Conservation (phyloP, 2,113 vertebrate species). For the Tupaia tana region DNA sequence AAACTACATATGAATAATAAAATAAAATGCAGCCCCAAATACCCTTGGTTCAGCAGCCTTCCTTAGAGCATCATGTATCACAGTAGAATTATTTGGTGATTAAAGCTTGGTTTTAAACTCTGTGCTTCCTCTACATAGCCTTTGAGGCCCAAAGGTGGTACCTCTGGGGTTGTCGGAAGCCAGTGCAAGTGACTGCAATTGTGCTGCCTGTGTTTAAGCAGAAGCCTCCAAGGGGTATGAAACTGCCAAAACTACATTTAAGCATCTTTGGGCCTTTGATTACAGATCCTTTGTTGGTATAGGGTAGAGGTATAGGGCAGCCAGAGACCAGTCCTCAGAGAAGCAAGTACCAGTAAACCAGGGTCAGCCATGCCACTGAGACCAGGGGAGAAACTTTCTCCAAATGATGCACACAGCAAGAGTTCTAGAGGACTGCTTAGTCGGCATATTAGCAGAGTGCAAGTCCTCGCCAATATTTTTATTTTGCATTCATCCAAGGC, state of each 20-base stretch:
- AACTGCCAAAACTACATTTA: not conserved
- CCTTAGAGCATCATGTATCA: not conserved
- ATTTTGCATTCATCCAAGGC: constrained; percentile 46
- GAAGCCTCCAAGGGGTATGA: not conserved
- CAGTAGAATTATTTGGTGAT: constrained; percentile 36
- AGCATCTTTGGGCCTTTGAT: constrained; percentile 6
- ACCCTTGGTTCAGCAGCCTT: not conserved
- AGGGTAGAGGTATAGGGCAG: not conserved
- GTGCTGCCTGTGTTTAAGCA: not conserved
- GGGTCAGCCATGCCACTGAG: not conserved
- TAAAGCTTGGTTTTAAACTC: constrained; percentile 39
- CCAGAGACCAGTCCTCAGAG: constrained; percentile 19
- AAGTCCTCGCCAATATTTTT: constrained; percentile 24
- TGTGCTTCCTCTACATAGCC: constrained; percentile 37
- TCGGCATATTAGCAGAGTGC: constrained; percentile 28
- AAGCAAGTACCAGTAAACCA: not conserved
- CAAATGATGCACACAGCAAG: not conserved
- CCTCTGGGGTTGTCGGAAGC: not conserved
- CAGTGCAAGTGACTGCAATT: not conserved
- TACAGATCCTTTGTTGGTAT: constrained; percentile 17
- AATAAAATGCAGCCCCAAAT: no score
- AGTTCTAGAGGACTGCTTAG: not conserved
- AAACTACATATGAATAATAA: no score
- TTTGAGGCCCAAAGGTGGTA: constrained; percentile 52
- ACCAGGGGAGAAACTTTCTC: not conserved